Base-by-base conservation (phyloP, 2,888 invertebrate species). In the Chelonus formosanus region DNA sequence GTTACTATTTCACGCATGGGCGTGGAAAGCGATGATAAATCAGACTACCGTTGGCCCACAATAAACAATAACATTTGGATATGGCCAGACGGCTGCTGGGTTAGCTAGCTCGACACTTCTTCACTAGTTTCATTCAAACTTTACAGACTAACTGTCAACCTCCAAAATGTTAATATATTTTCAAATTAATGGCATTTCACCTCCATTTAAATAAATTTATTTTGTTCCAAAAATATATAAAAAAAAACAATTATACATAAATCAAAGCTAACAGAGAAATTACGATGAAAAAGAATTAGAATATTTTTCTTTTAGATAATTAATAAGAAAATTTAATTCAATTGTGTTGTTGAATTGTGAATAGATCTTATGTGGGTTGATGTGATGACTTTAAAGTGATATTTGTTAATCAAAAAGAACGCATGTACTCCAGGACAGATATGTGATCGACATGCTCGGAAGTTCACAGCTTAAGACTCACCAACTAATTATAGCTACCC, bases 401-500 rank as follows among this genome's bases (percentile, higher is more conserved):
- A 45, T 59, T 53, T 65, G 59, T 48, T 67, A 34, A 43, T 63
- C 34, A 52, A 50, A 32, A 50, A 36, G 43, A 31, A 57, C 44
- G 45, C 48, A 35, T 43, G 43, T 62, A 8, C 31, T 44, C 55
- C 36, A 63, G 45, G 61, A 44, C 64, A 47, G 60, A 44, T 62
- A 65, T 68, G 67, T 60, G 53, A 62, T 59, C 64, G 44, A 43
- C 50, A 50, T 54, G 45, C 31, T 44, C 63, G 58, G 63, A 47
- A 59, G 66, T 45, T 68, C 68, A 67, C 62, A 44, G 70, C 50
- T 68, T 68, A 67, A 63, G 70, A 54, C 69, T 57, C 67, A 72
- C 74, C 76, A 75, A 79, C 80, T 84, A 83, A 83, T 83, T 84
- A 83, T 80, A 83, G 79, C 78, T 56, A 77, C 76, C 76, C 79